Conservation (phyloP, 92 coral and sea anemone species). For the Umimayanthus kanabou region DNA sequence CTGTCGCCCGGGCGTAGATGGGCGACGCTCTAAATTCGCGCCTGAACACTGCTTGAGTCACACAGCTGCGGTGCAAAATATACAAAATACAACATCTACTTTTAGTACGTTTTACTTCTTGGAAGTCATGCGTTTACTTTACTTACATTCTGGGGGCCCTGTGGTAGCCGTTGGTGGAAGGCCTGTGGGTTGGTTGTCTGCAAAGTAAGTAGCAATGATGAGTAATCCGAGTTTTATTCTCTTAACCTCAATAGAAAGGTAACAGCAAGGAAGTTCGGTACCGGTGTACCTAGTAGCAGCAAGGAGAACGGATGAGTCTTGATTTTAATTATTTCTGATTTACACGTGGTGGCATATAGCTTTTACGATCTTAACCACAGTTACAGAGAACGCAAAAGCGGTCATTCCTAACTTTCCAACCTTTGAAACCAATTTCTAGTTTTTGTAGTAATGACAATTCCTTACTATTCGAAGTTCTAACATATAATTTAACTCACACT, state of each 20-base stretch:
- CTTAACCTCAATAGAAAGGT: too few species aligned
- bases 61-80: too few species aligned
- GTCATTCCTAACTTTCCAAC: background rate
- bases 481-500: too few species aligned
- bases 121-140: background rate
- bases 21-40: too few species aligned
- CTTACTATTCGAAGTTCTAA: too few species aligned
- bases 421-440: too few species aligned
- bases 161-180: constrained; percentile 7
- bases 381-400: background rate
- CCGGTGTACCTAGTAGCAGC: too few species aligned
- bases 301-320: background rate
- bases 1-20: too few species aligned
- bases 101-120: background rate
- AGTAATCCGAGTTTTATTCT: too few species aligned
- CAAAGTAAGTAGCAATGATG: background rate
- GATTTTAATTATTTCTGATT: background rate
- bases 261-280: background rate
- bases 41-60: too few species aligned
- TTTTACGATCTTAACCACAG: background rate
- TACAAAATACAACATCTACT: too few species aligned
- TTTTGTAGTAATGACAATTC: too few species aligned
- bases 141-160: constrained; percentile 31
- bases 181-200: constrained; percentile 15
- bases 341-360: background rate